Percentiles rank a stretch among this genome's conserved stretches.
Evolutionary conservation across 1,140 invertebrate species (phyloP).

Genomic region (Physella acuta): DNA sequence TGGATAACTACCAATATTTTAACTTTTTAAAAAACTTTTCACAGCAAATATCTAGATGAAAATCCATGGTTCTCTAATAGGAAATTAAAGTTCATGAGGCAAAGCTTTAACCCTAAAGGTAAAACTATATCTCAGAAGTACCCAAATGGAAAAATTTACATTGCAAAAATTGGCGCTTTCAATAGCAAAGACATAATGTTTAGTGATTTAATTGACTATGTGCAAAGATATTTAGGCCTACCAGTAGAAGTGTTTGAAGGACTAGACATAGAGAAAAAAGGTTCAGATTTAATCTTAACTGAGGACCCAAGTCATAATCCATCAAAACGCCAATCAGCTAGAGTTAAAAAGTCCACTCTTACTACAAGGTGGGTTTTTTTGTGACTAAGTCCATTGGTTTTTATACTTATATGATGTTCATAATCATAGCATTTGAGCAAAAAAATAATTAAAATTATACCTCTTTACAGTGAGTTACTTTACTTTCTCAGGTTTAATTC

Average conservation of each 20-base stretch:
- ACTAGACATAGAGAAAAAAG: constrained; percentile 35
- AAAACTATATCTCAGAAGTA: constrained; percentile 43
- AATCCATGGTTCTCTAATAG: constrained; percentile 44
- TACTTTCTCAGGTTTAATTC: constrained; percentile 32
- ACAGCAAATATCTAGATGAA: constrained; percentile 30
- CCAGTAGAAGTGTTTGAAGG: constrained; percentile 41
- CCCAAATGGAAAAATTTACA: constrained; percentile 49
- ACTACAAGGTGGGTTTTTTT: constrained; percentile 13
- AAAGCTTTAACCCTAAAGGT: constrained; percentile 38
- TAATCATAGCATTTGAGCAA: not conserved
- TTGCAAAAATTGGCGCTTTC: constrained; percentile 45
- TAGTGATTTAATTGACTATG: constrained; percentile 41
- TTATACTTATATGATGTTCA: no score
- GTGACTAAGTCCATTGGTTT: no score
- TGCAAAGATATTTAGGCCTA: constrained; percentile 41
- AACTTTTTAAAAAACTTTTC: not conserved
- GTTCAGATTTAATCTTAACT: constrained; percentile 32
- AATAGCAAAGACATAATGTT: constrained; percentile 9
- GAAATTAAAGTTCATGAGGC: constrained; percentile 39
- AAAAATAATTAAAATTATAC: not conserved
- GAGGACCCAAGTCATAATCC: constrained; percentile 27
- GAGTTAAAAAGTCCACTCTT: constrained; percentile 1
- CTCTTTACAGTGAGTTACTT: not conserved
- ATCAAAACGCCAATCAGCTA: not conserved
- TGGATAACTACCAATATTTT: no score